phyloP scores from a whole-genome alignment of 2,888 invertebrate genomes.

The Apotomis turbidana region DNA sequence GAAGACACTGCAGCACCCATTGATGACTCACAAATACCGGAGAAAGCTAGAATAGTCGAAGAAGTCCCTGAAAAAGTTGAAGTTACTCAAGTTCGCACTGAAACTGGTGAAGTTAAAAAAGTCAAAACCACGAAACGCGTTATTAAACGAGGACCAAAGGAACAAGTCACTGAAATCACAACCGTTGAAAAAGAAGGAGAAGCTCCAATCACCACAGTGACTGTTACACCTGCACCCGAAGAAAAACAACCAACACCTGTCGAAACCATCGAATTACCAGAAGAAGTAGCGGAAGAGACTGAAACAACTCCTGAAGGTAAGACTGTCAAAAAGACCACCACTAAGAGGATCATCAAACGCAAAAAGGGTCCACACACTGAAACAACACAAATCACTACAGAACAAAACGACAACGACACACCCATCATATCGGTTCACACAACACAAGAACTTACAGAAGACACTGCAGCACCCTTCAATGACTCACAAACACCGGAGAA shows the following conservation, averaged over 20 bases:
- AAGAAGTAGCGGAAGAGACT: background rate
- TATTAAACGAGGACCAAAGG: background rate
- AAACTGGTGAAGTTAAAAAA: background rate
- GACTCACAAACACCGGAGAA: conserved; percentile 45
- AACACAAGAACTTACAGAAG: conserved; percentile 56
- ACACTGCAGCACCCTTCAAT: conserved; percentile 38
- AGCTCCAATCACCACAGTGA: background rate
- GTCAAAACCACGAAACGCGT: background rate
- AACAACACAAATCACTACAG: conserved; percentile 55
- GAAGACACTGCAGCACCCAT: background rate
- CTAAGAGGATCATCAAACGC: conserved; percentile 53
- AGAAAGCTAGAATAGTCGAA: background rate
- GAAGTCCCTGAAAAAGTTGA: background rate
- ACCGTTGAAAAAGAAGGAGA: background rate
- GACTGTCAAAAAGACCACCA: background rate
- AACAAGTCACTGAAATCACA: background rate
- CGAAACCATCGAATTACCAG: background rate
- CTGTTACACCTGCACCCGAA: background rate
- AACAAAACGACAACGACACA: conserved; percentile 59
- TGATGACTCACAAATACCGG: background rate
- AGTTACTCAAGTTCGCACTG: background rate
- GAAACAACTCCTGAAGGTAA: conserved; percentile 19
- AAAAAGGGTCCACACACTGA: conserved; percentile 56
- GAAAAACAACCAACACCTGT: background rate
- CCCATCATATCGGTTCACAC: conserved; percentile 60